phyloP scores from a whole-genome alignment of 2,888 invertebrate species.

The Lepetodrilus schrolli region DNA sequence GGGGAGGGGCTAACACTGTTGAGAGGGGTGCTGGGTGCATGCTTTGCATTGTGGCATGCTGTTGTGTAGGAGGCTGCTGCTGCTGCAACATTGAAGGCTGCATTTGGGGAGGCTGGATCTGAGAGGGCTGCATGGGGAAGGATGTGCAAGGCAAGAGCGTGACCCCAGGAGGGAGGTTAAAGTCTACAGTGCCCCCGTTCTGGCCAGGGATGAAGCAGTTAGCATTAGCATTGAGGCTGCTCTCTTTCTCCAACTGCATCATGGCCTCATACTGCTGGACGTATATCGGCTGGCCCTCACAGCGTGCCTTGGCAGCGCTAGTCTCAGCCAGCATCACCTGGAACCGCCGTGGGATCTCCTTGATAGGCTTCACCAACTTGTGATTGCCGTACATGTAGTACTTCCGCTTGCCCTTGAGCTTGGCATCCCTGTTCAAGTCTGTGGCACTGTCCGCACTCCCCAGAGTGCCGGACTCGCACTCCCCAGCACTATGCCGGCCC shows the following conservation, averaged over 20 bases:
- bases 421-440: conserved; percentile 9
- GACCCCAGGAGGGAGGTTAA: conserved; percentile 28
- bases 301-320: conserved; percentile 62
- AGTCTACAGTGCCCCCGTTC: neutral
- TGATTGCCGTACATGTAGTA: conserved; percentile 70
- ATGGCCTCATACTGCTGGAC: conserved; percentile 41
- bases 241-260: conserved; percentile 7
- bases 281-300: conserved; percentile 69
- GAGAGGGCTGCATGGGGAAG: neutral
- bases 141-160: conserved; percentile 34
- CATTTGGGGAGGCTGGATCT: conserved; percentile 24
- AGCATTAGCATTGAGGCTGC: conserved; percentile 37
- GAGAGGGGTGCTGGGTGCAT: conserved; percentile 29
- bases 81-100: conserved; percentile 30
- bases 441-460: conserved; percentile 18
- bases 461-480: neutral
- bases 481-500: conserved; percentile 16
- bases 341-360: conserved; percentile 71
- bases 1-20: conserved; percentile 29
- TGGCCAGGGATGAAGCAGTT: conserved; percentile 38
- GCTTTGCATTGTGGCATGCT: no score
- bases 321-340: conserved; percentile 61
- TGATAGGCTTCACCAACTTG: conserved; percentile 69
- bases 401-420: conserved; percentile 54
- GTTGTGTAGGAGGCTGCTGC: no score